Evolutionary conservation across 2,113 vertebrate species (phyloP).

Genomic region (Columba livia): DNA sequence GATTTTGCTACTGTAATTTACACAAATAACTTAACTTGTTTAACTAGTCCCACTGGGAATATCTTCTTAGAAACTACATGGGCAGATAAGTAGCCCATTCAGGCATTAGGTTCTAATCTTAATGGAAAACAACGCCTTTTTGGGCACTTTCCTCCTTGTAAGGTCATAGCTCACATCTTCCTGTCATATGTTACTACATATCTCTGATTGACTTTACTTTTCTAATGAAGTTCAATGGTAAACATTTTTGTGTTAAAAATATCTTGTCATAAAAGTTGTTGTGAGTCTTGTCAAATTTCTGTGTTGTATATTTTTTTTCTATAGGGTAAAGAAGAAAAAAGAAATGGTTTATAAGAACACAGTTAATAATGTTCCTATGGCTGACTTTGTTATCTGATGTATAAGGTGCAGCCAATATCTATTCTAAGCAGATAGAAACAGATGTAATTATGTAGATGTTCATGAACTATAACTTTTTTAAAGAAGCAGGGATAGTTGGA

Average conservation of each 20-base stretch:
- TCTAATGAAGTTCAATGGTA: background rate
- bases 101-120: constrained; percentile 14
- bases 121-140: background rate
- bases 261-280: background rate
- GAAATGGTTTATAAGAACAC: background rate
- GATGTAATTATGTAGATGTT: background rate
- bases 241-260: background rate
- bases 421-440: background rate
- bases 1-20: background rate
- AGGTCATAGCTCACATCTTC: background rate
- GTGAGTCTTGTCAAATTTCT: background rate
- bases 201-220: background rate
- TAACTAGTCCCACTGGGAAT: constrained; percentile 30
- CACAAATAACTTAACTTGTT: constrained; percentile 26
- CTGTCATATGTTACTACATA: background rate
- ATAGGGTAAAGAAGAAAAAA: background rate
- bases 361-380: background rate
- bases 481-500: background rate
- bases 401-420: background rate
- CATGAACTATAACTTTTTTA: background rate
- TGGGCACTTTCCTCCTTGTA: background rate
- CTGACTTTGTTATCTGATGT: background rate
- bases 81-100: background rate
- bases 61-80: constrained; percentile 13
- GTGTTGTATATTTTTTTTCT: background rate